Percentiles rank a stretch among this genome's conserved stretches.
phyloP scores from a whole-genome alignment of 2,113 vertebrate species.

The Arizona elegans region DNA sequence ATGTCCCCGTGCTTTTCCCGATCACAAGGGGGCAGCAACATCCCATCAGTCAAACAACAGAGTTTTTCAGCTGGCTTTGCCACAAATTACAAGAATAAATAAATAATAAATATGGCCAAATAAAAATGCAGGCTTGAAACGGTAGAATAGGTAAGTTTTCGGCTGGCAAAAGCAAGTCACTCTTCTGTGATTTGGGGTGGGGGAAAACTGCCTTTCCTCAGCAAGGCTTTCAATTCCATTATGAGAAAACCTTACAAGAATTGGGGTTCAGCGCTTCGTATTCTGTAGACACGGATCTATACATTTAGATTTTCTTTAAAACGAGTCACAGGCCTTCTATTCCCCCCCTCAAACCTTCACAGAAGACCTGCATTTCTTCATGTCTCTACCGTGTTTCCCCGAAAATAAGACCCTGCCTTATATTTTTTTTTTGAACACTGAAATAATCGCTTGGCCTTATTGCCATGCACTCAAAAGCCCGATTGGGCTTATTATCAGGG shows the following conservation, averaged over 20 bases:
- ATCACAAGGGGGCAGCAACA: not conserved
- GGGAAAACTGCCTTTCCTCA: not conserved
- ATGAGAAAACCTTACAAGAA: not conserved
- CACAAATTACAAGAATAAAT: not conserved
- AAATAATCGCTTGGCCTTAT: no score
- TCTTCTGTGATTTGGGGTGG: no score
- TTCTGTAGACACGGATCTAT: not conserved
- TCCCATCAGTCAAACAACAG: accelerated
- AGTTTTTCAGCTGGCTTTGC: not conserved
- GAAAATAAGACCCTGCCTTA: no score
- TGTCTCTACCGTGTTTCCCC: not conserved
- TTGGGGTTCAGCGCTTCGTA: no score
- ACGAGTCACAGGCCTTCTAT: not conserved
- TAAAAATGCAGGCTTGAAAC: not conserved
- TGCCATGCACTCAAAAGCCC: no score
- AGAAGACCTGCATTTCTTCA: not conserved
- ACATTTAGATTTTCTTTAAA: not conserved
- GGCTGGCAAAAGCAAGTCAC: not conserved
- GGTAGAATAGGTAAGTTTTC: not conserved
- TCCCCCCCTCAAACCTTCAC: not conserved
- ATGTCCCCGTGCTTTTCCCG: not conserved
- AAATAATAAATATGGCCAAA: not conserved
- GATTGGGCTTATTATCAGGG: no score
- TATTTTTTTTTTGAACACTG: no score
- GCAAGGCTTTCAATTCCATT: not conserved